These are phyloP conservation scores for Wasmannia auropunctata DNA, from an alignment of 1,140 invertebrate genomes.

Conservation along the genomic window DNA sequence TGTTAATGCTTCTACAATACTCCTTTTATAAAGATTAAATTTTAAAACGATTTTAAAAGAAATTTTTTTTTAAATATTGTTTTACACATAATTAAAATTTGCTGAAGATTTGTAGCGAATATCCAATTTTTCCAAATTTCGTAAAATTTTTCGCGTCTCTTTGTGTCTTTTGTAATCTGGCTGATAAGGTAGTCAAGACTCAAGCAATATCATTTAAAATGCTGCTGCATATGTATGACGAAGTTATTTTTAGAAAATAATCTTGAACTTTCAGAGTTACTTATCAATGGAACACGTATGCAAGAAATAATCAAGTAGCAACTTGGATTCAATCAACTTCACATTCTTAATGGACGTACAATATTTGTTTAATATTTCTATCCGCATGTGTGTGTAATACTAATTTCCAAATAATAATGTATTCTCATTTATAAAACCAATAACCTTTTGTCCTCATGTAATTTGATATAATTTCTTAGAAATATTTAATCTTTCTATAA, in stretches of 20 bases:
- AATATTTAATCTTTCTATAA: conserved; percentile 30
- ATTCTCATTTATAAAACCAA: not conserved
- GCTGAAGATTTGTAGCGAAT: not conserved
- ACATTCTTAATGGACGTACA: conserved; percentile 1
- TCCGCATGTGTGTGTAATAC: not conserved
- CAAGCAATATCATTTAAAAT: conserved; percentile 54
- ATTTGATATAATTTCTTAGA: not conserved
- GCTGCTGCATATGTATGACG: conserved; percentile 21
- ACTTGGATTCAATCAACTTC: not conserved
- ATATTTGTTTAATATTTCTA: not conserved
- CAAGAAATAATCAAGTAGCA: conserved; percentile 33
- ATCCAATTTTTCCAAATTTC: not conserved
- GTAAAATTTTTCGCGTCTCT: conserved; percentile 6
- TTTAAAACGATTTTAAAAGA: conserved; percentile 9
- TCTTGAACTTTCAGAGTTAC: conserved; percentile 62
- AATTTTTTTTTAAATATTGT: not conserved
- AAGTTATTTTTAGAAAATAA: conserved; percentile 74
- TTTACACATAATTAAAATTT: not conserved
- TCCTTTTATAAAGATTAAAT: not conserved
- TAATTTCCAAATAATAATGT: conserved; percentile 1
- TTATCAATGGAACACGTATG: conserved; percentile 61
- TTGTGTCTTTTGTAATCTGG: conserved; percentile 47
- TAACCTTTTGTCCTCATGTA: not conserved
- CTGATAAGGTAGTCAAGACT: conserved; percentile 50
- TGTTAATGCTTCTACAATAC: not conserved